A percentile compares a stretch with the other conserved stretches of the same genome.
Conservation (phyloP, 2,888 invertebrate genomes). For the Trichogramma dendrolimi region DNA sequence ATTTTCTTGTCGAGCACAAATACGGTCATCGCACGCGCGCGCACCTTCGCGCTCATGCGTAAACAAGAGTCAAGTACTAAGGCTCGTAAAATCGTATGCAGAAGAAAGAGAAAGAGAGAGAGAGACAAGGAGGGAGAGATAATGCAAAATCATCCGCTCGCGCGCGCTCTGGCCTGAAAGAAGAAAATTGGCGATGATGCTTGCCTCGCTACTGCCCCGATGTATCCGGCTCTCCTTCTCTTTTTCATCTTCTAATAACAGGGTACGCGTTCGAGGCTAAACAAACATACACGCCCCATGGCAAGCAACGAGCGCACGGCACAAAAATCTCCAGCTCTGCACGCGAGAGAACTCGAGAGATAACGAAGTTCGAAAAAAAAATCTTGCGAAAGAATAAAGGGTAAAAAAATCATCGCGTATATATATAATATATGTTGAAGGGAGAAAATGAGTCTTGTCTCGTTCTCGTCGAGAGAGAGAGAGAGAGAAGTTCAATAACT, state of each 20-base stretch:
- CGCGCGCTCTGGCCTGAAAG: slow-evolving; percentile 2
- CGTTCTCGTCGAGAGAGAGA: too few relatives aligned
- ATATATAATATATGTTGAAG: background rate
- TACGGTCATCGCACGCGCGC: slow-evolving; percentile 1
- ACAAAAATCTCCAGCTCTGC: slow-evolving; percentile 32
- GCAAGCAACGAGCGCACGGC: slow-evolving; percentile 30
- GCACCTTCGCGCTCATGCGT: background rate
- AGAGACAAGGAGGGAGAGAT: slow-evolving; percentile 16
- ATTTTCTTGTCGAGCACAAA: background rate
- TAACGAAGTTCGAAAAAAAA: slow-evolving; percentile 8
- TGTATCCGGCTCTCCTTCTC: slow-evolving; percentile 32
- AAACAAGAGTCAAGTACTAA: background rate
- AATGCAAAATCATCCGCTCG: slow-evolving; percentile 18
- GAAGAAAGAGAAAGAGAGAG: slow-evolving; percentile 11
- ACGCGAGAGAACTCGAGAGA: slow-evolving; percentile 35
- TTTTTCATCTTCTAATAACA: slow-evolving; percentile 44
- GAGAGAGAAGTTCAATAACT: slow-evolving; percentile 23
- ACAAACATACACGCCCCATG: slow-evolving; percentile 54
- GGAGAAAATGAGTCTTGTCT: slow-evolving; percentile 24
- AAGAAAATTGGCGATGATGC: slow-evolving; percentile 33
- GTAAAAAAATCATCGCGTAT: too few relatives aligned
- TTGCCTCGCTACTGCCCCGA: slow-evolving; percentile 26
- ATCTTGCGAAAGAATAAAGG: slow-evolving; percentile 14
- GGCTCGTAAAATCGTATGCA: slow-evolving; percentile 2
- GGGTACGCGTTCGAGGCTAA: slow-evolving; percentile 48